Percentiles rank a stretch among this genome's conserved stretches.
phyloP scores from a whole-genome alignment of 2,113 vertebrate species.

The Phyllostomus discolor region DNA sequence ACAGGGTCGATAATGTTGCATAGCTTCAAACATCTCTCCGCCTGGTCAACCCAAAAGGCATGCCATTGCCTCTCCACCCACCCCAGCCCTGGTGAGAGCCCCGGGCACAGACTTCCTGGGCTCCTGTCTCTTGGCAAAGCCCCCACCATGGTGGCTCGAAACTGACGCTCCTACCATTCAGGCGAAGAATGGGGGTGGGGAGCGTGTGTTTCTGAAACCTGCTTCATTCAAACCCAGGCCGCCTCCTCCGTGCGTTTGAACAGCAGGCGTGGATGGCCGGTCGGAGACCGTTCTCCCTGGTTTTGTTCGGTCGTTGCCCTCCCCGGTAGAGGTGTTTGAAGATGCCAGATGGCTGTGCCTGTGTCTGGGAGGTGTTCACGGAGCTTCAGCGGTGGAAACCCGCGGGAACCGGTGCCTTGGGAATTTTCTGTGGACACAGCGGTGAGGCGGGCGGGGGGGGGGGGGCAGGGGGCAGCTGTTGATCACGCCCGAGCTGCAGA shows the following conservation, averaged over 20 bases:
- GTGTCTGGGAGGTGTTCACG: neutral
- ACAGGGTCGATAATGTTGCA: neutral
- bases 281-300: conserved; percentile 26
- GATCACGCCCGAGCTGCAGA: neutral
- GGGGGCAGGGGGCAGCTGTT: neutral
- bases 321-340: neutral
- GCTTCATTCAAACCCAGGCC: conserved; percentile 29
- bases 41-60: neutral
- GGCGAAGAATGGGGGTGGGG: conserved; percentile 40
- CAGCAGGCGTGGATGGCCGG: neutral
- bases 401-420: neutral
- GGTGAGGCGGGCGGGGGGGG: neutral
- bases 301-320: neutral
- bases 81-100: neutral
- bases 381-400: neutral
- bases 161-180: conserved; percentile 2
- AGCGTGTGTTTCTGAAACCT: conserved; percentile 45
- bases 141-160: neutral
- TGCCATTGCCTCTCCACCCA: neutral
- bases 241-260: neutral
- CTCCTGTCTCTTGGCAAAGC: conserved; percentile 23
- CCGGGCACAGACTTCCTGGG: neutral
- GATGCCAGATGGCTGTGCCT: neutral
- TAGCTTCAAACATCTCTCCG: neutral
- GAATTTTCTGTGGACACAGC: neutral